Evolutionary conservation across 1,140 invertebrate genomes (phyloP).

Genomic region (Eurosta solidaginis): DNA sequence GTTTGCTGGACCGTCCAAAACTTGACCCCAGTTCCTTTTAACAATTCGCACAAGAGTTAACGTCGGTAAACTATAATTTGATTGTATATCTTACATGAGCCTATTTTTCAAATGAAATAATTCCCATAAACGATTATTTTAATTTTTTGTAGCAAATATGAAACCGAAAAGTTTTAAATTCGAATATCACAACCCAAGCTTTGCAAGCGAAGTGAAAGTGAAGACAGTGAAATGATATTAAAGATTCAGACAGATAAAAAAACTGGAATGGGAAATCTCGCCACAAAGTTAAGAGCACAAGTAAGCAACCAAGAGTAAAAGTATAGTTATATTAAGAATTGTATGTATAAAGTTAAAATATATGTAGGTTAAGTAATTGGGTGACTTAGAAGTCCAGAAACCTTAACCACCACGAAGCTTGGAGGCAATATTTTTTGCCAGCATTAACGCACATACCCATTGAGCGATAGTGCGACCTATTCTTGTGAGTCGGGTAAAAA

Average conservation of each 20-base stretch:
- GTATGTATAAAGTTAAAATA: neutral
- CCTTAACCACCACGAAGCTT: too few relatives aligned
- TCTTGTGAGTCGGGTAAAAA: neutral
- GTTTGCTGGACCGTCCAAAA: too few relatives aligned
- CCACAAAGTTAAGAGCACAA: neutral
- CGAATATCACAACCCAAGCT: neutral
- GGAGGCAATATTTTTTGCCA: neutral
- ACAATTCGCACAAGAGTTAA: too few relatives aligned
- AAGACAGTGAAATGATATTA: neutral
- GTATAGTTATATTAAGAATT: neutral
- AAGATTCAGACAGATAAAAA: neutral
- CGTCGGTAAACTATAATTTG: too few relatives aligned
- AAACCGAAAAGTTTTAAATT: too few relatives aligned
- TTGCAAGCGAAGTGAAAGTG: neutral
- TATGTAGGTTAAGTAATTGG: too few relatives aligned
- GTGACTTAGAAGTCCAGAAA: too few relatives aligned
- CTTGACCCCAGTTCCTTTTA: too few relatives aligned
- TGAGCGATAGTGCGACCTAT: neutral
- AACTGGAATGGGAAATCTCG: neutral
- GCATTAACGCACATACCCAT: neutral
- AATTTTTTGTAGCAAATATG: too few relatives aligned
- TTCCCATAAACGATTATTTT: too few relatives aligned
- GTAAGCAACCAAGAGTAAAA: neutral
- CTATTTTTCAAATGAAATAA: too few relatives aligned
- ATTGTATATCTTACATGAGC: too few relatives aligned